These are phyloP conservation scores for Phytoseiulus persimilis DNA, from an alignment of 2,888 invertebrate species.

Conservation along the genomic window DNA sequence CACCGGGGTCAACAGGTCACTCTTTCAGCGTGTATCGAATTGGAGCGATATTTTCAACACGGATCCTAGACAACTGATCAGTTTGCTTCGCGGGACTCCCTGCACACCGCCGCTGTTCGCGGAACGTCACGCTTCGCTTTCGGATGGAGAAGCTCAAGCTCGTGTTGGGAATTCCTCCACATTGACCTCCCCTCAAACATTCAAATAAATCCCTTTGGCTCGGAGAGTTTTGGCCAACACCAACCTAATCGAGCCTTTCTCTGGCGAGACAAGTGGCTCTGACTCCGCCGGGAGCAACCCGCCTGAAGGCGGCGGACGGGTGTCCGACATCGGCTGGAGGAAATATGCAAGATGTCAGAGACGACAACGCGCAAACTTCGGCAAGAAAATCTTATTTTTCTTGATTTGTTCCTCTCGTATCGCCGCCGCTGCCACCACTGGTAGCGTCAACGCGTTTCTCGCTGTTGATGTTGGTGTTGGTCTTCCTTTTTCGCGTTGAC, in stretches of 20 bases:
- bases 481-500: conserved; percentile 25
- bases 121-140: too few species aligned
- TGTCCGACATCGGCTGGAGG: not conserved
- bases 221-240: too few species aligned
- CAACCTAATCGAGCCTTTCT: too few species aligned
- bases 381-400: not conserved
- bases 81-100: not conserved
- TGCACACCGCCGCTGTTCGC: too few species aligned
- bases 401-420: not conserved
- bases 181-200: too few species aligned
- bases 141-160: too few species aligned
- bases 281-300: not conserved
- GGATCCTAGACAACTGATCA: not conserved
- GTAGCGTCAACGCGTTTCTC: not conserved
- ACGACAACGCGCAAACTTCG: not conserved
- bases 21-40: not conserved
- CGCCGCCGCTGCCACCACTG: not conserved
- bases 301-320: not conserved
- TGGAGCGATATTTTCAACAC: not conserved
- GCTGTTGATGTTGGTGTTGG: not conserved
- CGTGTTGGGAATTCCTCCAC: too few species aligned
- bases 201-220: too few species aligned
- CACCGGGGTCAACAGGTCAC: not conserved
- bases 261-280: not conserved
- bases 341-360: not conserved